Evolutionary conservation across 1,140 invertebrate genomes (phyloP), one percentile per base, ranked within the genome.

Genomic region (Eciton burchellii): DNA sequence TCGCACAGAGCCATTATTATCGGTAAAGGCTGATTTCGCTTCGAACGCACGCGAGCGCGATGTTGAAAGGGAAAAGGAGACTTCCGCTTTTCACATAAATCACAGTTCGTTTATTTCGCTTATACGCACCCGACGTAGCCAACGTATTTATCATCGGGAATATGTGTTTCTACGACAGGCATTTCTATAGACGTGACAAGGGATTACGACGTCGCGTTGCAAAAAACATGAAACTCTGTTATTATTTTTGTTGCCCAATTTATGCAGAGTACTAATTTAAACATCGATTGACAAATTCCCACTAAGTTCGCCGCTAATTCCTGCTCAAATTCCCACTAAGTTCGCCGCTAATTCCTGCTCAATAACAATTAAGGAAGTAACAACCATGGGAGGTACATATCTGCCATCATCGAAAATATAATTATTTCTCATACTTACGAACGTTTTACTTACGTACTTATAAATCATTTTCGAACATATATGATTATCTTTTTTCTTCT

Each of bases 11-110:
- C 49, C 5, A 24, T 68, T 70, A 70, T 79, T 79, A 79, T 59
- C n/a, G 74, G n/a, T 79, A 70, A 70, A 70, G 49, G 70, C 49
- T 19, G 52, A 45, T n/a, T 57, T 70, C 14, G 52, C 12, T 70
- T 49, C 35, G 62, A 5, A 29, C 21, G 74, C 82, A 83, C 16
- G 45, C 26, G 16, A 63, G 56, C 62, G 74, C 35, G 16, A 79
- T 49, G 24, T 79, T 49, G 74, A 79, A 79, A 79, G 74, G 52
- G 62, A 79, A 79, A 79, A 79, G 49, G 16, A 54, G 63, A 79
- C 74, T 79, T 79, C 74, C 74, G 74, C 74, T 79, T 79, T 79
- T 79, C 74, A 79, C 74, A 70, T 79, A 79, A 79, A 79, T 79
- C 74, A 79, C 41, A 79, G 74, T 79, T 45, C 49, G 35, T 68